phyloP scores from a whole-genome alignment of 2,888 invertebrate genomes.

The Drosophila mayaguana region DNA sequence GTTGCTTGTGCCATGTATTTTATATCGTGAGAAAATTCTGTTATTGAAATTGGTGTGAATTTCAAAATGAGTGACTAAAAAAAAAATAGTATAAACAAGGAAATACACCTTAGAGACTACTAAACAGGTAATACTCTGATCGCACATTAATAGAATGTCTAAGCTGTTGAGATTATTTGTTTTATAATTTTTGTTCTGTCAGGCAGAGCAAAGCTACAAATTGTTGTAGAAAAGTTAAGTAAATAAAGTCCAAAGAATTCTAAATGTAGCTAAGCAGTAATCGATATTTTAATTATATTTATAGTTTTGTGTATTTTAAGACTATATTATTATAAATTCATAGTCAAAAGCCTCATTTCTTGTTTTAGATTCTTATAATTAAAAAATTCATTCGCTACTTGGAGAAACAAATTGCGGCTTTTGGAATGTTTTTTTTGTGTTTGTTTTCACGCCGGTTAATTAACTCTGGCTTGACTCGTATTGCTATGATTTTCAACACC shows the following conservation, averaged over 20 bases:
- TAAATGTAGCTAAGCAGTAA: too few relatives aligned
- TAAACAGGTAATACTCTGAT: too few relatives aligned
- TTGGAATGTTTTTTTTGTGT: not conserved
- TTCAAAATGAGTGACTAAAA: not conserved
- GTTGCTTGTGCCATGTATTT: not conserved
- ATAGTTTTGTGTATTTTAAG: too few relatives aligned
- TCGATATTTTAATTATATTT: too few relatives aligned
- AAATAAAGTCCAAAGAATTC: too few relatives aligned
- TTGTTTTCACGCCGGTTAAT: conserved; percentile 50
- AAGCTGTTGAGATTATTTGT: too few relatives aligned
- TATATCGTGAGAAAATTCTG: conserved; percentile 1
- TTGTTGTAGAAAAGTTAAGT: too few relatives aligned
- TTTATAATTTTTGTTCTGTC: too few relatives aligned
- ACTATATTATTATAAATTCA: not conserved
- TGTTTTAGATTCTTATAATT: not conserved
- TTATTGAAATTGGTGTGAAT: not conserved
- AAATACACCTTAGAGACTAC: too few relatives aligned
- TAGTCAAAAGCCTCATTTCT: not conserved
- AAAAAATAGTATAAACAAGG: too few relatives aligned
- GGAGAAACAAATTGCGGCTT: not conserved
- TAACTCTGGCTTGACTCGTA: conserved; percentile 16
- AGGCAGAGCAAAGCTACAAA: too few relatives aligned
- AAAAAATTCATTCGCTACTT: not conserved
- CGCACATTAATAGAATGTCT: too few relatives aligned
- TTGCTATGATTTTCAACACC: conserved; percentile 51